Percentiles rank a stretch among this genome's conserved stretches.
Conservation (phyloP, 2,113 vertebrate genomes). For the Serranochromis macrocephalus region DNA sequence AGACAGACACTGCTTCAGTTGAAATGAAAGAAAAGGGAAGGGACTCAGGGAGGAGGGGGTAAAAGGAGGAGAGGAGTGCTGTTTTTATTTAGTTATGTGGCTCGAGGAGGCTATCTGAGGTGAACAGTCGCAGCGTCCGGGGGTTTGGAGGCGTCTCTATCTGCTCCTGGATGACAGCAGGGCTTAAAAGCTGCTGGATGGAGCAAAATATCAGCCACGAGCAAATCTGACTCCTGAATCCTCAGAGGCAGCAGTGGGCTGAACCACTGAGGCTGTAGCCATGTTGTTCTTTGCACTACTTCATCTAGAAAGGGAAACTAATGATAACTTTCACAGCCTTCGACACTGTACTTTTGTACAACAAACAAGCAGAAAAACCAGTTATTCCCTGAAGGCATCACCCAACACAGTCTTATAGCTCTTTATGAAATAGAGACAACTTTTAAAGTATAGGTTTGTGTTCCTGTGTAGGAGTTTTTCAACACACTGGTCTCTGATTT, state of each 20-base stretch:
- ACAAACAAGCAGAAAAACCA: background rate
- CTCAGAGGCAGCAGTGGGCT: background rate
- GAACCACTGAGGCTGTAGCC: background rate
- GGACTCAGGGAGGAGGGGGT: background rate
- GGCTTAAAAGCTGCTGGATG: background rate
- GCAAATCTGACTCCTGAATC: background rate
- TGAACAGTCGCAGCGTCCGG: background rate
- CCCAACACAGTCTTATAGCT: background rate
- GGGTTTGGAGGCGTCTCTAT: background rate
- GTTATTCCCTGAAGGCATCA: background rate
- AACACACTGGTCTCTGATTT: background rate
- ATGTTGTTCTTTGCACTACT: background rate
- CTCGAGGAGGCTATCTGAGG: constrained; percentile 6
- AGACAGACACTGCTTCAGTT: constrained; percentile 19
- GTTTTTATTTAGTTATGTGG: background rate
- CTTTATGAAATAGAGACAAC: background rate
- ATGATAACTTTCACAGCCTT: background rate
- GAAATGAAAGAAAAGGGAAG: constrained; percentile 9
- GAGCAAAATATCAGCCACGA: background rate
- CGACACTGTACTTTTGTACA: background rate
- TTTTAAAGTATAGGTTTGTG: background rate
- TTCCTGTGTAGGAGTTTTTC: background rate
- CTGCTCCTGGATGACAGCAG: background rate
- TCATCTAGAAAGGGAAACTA: background rate
- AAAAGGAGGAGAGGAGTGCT: constrained; percentile 1